phyloP scores from a whole-genome alignment of 2,888 invertebrate genomes.

The Onthophagus sagittarius region DNA sequence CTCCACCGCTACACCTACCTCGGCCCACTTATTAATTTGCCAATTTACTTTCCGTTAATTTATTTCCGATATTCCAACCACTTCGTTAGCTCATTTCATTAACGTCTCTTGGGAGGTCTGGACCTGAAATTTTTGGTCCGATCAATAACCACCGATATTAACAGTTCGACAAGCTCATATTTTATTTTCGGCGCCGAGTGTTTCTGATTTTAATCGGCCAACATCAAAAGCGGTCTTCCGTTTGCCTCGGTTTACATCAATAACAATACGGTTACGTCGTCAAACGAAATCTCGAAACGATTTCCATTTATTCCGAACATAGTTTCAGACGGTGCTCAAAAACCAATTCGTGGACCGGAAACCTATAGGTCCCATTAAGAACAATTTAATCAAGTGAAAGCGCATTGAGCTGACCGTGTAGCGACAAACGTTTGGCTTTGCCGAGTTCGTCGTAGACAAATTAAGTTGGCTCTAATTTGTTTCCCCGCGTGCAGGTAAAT shows the following conservation, averaged over 20 bases:
- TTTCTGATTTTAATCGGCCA: not conserved
- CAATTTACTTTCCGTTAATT: not conserved
- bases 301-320: not conserved
- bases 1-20: not conserved
- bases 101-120: not conserved
- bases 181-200: not conserved
- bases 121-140: not conserved
- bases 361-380: not conserved
- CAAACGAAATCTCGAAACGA: not conserved
- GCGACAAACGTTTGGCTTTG: not conserved
- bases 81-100: not conserved
- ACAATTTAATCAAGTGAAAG: not conserved
- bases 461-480: slow-evolving; percentile 23
- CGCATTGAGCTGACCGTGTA: not conserved
- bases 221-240: not conserved
- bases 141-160: not conserved
- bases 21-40: not conserved
- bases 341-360: not conserved
- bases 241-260: not conserved
- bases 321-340: not conserved
- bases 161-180: not conserved
- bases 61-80: not conserved
- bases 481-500: slow-evolving; percentile 21
- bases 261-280: no score
- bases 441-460: slow-evolving; percentile 2